Conservation (phyloP, 2,113 vertebrate genomes). For the Ibidorhyncha struthersii region DNA sequence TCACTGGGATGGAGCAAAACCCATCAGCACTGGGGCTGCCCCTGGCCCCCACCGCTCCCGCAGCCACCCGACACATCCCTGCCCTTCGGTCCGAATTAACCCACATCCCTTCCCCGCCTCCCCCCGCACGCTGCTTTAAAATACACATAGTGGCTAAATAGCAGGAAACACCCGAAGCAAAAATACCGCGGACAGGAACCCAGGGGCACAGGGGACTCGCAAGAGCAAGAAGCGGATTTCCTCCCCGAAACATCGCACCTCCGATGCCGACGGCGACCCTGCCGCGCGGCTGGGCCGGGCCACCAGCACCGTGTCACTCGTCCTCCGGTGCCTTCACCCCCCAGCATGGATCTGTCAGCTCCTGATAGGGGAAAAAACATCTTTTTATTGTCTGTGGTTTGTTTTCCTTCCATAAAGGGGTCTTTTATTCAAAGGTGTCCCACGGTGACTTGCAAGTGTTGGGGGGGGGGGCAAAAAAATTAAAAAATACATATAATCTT, state of each 20-base stretch:
- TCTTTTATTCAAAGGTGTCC: not conserved
- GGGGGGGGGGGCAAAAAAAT: rapidly evolving
- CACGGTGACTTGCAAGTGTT: not conserved
- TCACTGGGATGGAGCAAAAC: not conserved
- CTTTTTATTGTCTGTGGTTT: rapidly evolving
- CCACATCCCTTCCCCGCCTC: not conserved
- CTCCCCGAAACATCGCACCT: not conserved
- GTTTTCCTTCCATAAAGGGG: not conserved
- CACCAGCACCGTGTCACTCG: not conserved
- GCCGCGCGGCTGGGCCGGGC: rapidly evolving
- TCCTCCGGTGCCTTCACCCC: not conserved
- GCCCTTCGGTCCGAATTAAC: not conserved
- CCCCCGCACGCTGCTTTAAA: not conserved
- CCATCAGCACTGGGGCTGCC: rapidly evolving
- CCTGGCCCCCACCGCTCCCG: not conserved
- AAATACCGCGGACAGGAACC: constrained; percentile 43
- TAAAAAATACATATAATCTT: not conserved
- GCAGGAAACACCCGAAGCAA: constrained; percentile 55
- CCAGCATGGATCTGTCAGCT: not conserved
- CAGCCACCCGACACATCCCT: not conserved
- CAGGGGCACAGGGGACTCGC: constrained; percentile 16
- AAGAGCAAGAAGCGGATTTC: constrained; percentile 55
- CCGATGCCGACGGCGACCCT: not conserved
- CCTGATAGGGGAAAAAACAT: rapidly evolving
- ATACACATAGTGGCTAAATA: not conserved